phyloP scores from a whole-genome alignment of 2,888 invertebrate species.

The Taenaris catops region DNA sequence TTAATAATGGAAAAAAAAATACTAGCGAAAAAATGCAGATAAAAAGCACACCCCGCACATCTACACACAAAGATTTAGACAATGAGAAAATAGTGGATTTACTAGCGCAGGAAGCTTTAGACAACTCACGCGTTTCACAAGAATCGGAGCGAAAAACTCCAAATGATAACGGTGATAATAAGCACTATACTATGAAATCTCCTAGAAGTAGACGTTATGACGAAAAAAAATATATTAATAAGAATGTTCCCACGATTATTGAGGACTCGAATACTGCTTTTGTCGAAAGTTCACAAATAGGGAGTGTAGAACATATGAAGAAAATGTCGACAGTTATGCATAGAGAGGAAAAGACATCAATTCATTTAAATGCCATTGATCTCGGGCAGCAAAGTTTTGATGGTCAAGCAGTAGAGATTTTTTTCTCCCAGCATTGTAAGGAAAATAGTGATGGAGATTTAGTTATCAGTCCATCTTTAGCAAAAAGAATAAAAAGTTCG shows the following conservation, averaged over 20 bases:
- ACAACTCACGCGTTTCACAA: conserved; percentile 13
- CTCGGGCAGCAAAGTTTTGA: conserved; percentile 16
- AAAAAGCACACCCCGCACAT: no score
- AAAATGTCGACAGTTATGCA: no score
- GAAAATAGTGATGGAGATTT: conserved; percentile 35
- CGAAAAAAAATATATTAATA: no score
- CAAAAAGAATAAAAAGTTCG: conserved; percentile 48
- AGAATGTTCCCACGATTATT: no score
- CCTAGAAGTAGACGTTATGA: no score
- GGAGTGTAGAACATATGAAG: no score
- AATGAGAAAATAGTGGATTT: conserved; percentile 44
- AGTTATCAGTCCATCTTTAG: conserved; percentile 47
- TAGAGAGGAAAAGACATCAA: no score
- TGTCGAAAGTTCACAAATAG: conserved; percentile 36
- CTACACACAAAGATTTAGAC: conserved; percentile 32
- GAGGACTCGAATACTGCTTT: conserved; percentile 52
- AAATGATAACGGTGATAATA: not conserved
- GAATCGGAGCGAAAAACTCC: not conserved
- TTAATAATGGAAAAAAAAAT: no score
- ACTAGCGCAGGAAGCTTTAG: conserved; percentile 46
- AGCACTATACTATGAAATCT: no score
- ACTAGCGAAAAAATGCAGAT: no score
- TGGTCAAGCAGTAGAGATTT: conserved; percentile 40
- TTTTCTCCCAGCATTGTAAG: conserved; percentile 46
- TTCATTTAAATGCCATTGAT: not conserved